Percentiles rank a stretch among this genome's conserved stretches.
phyloP scores from a whole-genome alignment of 2,113 vertebrate species.

The Brachirus orientalis region DNA sequence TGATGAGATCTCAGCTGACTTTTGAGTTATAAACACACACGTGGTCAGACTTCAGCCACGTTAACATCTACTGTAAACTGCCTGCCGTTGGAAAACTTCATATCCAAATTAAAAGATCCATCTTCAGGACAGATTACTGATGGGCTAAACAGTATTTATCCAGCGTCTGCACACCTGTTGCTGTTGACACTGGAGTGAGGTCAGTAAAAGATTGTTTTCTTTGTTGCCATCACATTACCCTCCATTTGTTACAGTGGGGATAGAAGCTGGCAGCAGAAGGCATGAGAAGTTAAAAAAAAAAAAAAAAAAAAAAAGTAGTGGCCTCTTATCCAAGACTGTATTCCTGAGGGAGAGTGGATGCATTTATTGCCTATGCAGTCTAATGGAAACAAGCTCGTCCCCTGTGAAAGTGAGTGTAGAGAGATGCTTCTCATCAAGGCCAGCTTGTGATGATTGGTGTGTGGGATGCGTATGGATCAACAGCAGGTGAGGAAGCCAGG shows the following conservation, averaged over 20 bases:
- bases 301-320: no score
- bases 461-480: no score
- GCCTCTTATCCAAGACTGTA: slow-evolving; percentile 16
- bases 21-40: not conserved
- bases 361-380: slow-evolving; percentile 57
- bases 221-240: slow-evolving; percentile 43
- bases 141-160: slow-evolving; percentile 10
- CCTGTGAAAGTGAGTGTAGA: slow-evolving; percentile 60
- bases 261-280: slow-evolving; percentile 2
- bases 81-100: slow-evolving; percentile 4
- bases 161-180: slow-evolving; percentile 39
- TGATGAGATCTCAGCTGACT: no score
- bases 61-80: not conserved
- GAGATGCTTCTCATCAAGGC: slow-evolving; percentile 58
- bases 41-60: not conserved
- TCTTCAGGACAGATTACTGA: slow-evolving; percentile 5
- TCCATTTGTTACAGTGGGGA: slow-evolving; percentile 20
- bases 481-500: no score
- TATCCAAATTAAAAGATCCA: slow-evolving; percentile 7
- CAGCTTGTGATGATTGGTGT: no score
- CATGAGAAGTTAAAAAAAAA: slow-evolving; percentile 10
- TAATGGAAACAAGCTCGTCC: slow-evolving; percentile 69
- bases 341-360: slow-evolving; percentile 49
- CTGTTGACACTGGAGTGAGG: slow-evolving; percentile 35
- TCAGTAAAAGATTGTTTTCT: slow-evolving; percentile 36